Evolutionary conservation across 2,797 vertebrate genomes (phyloP).

Genomic region (Anolis apletophallus): DNA sequence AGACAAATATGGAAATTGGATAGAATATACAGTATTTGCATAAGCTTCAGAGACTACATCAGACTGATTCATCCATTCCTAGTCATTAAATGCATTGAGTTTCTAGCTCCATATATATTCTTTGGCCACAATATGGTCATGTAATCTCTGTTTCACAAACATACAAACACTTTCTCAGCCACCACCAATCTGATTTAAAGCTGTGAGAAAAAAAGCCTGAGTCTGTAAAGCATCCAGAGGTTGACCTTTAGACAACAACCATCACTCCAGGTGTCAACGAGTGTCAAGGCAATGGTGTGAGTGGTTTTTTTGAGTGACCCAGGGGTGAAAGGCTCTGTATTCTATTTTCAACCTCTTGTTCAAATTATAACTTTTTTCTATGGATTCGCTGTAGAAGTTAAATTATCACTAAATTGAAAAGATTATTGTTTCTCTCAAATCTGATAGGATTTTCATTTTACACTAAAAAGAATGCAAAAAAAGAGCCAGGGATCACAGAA

Average conservation of each 20-base stretch:
- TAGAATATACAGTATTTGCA: not conserved
- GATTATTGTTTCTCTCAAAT: not conserved
- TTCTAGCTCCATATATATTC: not conserved
- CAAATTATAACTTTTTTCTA: slow-evolving; percentile 5
- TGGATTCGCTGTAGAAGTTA: slow-evolving; percentile 9
- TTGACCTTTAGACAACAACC: slow-evolving; percentile 34
- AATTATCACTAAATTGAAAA: slow-evolving; percentile 6
- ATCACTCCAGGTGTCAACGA: slow-evolving; percentile 45
- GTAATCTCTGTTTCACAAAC: no score
- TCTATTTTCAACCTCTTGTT: slow-evolving; percentile 19
- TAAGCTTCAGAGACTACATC: not conserved
- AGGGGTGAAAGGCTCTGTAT: slow-evolving; percentile 32
- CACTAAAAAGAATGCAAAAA: not conserved
- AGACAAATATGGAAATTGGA: not conserved
- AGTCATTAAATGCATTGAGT: not conserved
- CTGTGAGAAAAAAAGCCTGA: slow-evolving; percentile 25
- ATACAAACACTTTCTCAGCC: not conserved
- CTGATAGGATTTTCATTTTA: slow-evolving; percentile 9
- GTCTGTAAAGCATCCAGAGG: slow-evolving; percentile 14
- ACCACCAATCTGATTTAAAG: not conserved
- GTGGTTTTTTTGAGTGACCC: slow-evolving; percentile 17
- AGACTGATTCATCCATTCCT: not conserved
- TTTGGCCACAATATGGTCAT: not conserved
- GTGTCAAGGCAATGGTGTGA: slow-evolving; percentile 23
- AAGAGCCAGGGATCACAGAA: not conserved